Base-by-base conservation (phyloP, 2,888 invertebrate species). In the Suillia variegata region DNA sequence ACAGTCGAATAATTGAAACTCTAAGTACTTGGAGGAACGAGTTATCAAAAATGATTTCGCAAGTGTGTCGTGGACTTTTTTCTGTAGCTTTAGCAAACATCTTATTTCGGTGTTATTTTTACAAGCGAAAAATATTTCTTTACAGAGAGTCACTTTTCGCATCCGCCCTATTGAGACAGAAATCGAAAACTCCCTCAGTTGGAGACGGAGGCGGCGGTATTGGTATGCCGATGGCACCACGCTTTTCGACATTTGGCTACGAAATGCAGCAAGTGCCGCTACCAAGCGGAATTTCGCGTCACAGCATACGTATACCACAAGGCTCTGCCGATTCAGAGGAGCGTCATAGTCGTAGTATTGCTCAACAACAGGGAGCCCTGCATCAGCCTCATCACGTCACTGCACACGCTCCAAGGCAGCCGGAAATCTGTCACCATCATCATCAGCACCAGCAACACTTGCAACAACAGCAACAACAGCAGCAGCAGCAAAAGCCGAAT, bases 181-280 rank as follows among this genome's bases (percentile, higher is more conserved):
- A 80, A 75, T 79, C 81, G 57, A 76, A 76, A 67, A 74, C 75
- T 24, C 77, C 81, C 10, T 77, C 80, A 45, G 59, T 73, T 45
- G 73, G 75, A 58, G 74, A 68, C 22, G 59, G 71, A 26, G 67
- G 70, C 49, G 67, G 67, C 47, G 59, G 56, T 20, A 75, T 71
- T 31, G 63, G 58, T n/a, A 47, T n/a, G 0, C 59, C 77, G 3
- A 74, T 77, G 13, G 69, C 71, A 5, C 74, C 80, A 2, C 77
- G 81, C 57, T 82, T 82, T 61, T 82, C 82, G 21, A 82, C 82
- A 22, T 82, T 82, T 53, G 82, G 82, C 59, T 82, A 82, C 58
- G 81, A 82, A 64, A 70, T 70, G 58, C 26, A 54, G 24, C 68
- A 75, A 45, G 68, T 68, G 31, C 61, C 64, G 31, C 8, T 67